Evolutionary conservation across 2,797 vertebrate genomes (phyloP).

Genomic region (Loris lydekkerianus): DNA sequence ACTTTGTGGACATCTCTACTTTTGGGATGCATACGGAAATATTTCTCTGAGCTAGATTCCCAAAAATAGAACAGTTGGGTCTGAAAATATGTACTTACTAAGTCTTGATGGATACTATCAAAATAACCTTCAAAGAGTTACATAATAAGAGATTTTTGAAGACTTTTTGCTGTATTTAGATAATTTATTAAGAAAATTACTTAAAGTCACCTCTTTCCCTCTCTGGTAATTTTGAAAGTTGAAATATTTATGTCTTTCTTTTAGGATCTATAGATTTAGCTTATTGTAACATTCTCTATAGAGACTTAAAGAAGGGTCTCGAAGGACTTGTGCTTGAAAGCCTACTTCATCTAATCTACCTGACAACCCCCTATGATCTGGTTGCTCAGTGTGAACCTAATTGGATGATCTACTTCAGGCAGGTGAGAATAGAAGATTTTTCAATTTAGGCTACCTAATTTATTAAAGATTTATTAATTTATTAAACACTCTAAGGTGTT

Average conservation of each 20-base stretch:
- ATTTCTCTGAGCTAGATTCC: constrained; percentile 22
- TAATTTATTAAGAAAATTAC: constrained; percentile 7
- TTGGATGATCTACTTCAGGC: constrained; percentile 95
- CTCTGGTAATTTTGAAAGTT: constrained; percentile 28
- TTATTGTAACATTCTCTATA: constrained; percentile 92
- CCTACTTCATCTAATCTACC: constrained; percentile 94
- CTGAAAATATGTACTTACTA: not conserved
- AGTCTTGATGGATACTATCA: not conserved
- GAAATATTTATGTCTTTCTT: constrained; percentile 50
- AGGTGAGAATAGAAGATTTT: constrained; percentile 89
- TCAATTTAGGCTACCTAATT: not conserved
- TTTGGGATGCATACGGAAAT: not conserved
- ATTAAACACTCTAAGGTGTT: constrained; percentile 82
- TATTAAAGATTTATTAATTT: not conserved
- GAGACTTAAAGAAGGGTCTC: constrained; percentile 94
- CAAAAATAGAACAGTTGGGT: constrained; percentile 31
- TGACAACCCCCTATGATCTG: constrained; percentile 96
- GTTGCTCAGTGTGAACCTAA: constrained; percentile 92
- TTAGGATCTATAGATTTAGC: constrained; percentile 95
- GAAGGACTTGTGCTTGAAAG: constrained; percentile 95
- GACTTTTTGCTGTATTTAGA: not conserved
- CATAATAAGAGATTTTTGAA: not conserved
- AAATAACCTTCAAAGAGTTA: constrained; percentile 16
- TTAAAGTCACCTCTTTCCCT: not conserved
- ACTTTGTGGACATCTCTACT: not conserved